A percentile compares a stretch with the other conserved stretches of the same genome.
phyloP scores from a whole-genome alignment of 2,113 vertebrate genomes.

The Prionailurus bengalensis region DNA sequence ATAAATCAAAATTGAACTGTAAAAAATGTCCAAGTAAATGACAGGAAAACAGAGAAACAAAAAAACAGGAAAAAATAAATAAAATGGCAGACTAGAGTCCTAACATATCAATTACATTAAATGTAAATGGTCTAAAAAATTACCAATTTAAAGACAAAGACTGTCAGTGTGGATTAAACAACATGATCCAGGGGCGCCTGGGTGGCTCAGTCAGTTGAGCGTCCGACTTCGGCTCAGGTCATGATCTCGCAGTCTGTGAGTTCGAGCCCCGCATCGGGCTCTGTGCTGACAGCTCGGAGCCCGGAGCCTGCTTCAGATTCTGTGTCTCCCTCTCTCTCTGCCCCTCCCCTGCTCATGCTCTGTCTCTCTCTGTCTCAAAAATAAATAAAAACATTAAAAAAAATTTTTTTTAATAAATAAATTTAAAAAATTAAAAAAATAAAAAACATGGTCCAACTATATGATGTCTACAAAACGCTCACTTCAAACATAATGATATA shows the following conservation, averaged over 20 bases:
- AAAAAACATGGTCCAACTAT: not conserved
- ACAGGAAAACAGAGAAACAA: not conserved
- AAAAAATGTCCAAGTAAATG: not conserved
- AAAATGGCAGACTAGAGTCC: not conserved
- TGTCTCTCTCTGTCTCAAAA: too few species aligned
- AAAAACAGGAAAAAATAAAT: not conserved
- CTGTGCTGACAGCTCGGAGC: too few species aligned
- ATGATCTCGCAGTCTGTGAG: fast-evolving
- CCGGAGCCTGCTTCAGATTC: too few species aligned
- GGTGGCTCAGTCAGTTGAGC: too few species aligned
- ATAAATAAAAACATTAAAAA: too few species aligned
- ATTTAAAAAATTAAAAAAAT: too few species aligned
- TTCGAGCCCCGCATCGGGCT: too few species aligned
- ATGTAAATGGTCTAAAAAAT: not conserved
- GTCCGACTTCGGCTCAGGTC: too few species aligned
- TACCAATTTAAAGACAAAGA: not conserved
- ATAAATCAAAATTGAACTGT: slow-evolving; percentile 9
- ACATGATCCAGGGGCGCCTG: not conserved
- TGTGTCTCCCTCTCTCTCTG: too few species aligned
- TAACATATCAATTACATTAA: not conserved
- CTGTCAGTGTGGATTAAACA: not conserved
- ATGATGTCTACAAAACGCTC: not conserved
- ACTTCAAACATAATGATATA: not conserved
- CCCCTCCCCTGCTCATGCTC: too few species aligned
- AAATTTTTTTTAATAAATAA: too few species aligned